Conservation (phyloP, 2,888 invertebrate genomes). For the Polymixis flavicincta region DNA sequence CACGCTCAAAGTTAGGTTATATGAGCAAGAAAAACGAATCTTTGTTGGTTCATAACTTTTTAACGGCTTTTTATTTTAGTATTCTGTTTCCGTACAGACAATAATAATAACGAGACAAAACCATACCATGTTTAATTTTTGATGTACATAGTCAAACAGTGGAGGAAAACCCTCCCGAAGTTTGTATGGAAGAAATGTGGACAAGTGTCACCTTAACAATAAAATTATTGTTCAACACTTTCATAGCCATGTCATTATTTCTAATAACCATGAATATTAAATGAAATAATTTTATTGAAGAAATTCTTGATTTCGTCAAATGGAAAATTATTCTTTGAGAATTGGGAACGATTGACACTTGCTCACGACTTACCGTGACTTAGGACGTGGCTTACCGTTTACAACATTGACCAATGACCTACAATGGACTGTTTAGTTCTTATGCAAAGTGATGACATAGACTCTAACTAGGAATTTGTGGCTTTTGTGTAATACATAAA, state of each 20-base stretch:
- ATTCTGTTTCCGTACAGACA: no score
- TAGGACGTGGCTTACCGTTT: conserved; percentile 38
- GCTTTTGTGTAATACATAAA: conserved; percentile 29
- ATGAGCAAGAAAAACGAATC: no score
- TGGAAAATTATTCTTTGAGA: conserved; percentile 22
- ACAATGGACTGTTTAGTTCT: conserved; percentile 29
- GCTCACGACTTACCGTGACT: conserved; percentile 52
- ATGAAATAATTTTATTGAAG: conserved; percentile 36
- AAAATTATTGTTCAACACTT: conserved; percentile 15
- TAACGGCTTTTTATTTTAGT: no score
- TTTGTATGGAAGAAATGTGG: no score
- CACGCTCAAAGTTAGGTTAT: no score
- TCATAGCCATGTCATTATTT: conserved; percentile 26
- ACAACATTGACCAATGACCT: conserved; percentile 54
- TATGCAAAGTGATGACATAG: conserved; percentile 50
- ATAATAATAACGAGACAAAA: no score
- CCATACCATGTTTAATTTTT: no score
- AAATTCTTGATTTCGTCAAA: conserved; percentile 35
- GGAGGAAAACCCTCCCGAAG: no score
- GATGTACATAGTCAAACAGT: no score
- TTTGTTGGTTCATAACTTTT: no score
- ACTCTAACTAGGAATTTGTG: conserved; percentile 30
- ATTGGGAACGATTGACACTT: conserved; percentile 33
- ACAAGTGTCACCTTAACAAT: no score
- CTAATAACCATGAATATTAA: conserved; percentile 34